Percentiles rank a stretch among this genome's conserved stretches.
Conservation (phyloP, 2,888 invertebrate genomes). For the Tetheella fluctuosa region DNA sequence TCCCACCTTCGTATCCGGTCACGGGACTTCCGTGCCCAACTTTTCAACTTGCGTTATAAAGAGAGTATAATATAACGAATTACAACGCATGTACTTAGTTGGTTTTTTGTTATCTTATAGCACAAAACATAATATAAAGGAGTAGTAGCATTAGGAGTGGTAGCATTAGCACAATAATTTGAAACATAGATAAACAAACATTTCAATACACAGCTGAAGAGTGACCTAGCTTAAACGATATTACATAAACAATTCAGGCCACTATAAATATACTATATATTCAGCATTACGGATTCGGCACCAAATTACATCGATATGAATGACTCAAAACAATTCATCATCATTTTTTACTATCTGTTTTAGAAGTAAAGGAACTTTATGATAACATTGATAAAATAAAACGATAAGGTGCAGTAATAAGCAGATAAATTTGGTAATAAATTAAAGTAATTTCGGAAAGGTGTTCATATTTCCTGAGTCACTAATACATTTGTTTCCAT, state of each 20-base stretch:
- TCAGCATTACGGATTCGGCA: not conserved
- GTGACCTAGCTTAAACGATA: too few species aligned
- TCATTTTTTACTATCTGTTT: not conserved
- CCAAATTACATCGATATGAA: not conserved
- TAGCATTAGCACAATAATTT: too few species aligned
- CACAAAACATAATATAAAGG: too few species aligned
- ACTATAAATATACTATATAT: too few species aligned
- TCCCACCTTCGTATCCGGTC: slow-evolving; percentile 52
- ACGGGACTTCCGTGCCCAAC: slow-evolving; percentile 58
- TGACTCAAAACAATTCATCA: not conserved
- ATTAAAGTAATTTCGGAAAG: not conserved
- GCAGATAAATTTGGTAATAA: not conserved
- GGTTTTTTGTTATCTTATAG: too few species aligned
- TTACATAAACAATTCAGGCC: not conserved
- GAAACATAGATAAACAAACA: too few species aligned
- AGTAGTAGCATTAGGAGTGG: too few species aligned
- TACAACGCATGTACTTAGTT: slow-evolving; percentile 9
- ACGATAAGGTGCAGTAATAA: not conserved
- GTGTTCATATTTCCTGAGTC: not conserved
- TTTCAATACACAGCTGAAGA: too few species aligned
- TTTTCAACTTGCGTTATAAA: slow-evolving; percentile 44
- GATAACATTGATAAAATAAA: not conserved
- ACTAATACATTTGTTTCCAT: not conserved
- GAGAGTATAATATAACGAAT: slow-evolving; percentile 28
- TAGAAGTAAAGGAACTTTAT: not conserved